phyloP scores from a whole-genome alignment of 2,888 invertebrate species.

The Epirrhoe tristata region DNA sequence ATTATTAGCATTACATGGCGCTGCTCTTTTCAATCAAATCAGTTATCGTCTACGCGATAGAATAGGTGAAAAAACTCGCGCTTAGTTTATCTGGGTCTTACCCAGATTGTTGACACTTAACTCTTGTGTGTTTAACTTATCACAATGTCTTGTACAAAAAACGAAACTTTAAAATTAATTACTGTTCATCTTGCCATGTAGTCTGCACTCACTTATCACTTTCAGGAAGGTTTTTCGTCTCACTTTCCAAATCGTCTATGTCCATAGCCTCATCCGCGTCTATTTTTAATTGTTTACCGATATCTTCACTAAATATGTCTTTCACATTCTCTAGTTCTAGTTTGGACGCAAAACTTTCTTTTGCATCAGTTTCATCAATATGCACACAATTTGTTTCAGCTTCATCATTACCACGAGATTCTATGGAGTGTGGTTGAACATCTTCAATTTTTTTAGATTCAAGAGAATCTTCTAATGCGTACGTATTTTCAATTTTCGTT shows the following conservation, averaged over 20 bases:
- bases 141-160: too few relatives aligned
- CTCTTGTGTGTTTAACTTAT: too few relatives aligned
- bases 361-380: constrained; percentile 3
- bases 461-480: neutral
- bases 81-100: too few relatives aligned
- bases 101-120: too few relatives aligned
- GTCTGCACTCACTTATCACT: constrained; percentile 14
- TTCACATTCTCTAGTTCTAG: neutral
- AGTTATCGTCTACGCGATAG: too few relatives aligned
- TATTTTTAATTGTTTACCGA: constrained; percentile 64
- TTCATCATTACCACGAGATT: constrained; percentile 4
- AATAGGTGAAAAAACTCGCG: too few relatives aligned
- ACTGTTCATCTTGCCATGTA: neutral
- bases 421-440: neutral
- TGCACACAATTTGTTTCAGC: neutral
- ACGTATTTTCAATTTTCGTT: neutral
- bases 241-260: constrained; percentile 18
- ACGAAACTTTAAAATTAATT: neutral
- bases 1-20: too few relatives aligned
- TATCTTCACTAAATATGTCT: constrained; percentile 13
- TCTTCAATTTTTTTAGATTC: neutral
- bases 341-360: constrained; percentile 1
- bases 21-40: too few relatives aligned
- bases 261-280: constrained; percentile 43
- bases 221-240: constrained; percentile 19